Evolutionary conservation across 2,888 invertebrate species (phyloP).

Genomic region (Eurytoma californica): DNA sequence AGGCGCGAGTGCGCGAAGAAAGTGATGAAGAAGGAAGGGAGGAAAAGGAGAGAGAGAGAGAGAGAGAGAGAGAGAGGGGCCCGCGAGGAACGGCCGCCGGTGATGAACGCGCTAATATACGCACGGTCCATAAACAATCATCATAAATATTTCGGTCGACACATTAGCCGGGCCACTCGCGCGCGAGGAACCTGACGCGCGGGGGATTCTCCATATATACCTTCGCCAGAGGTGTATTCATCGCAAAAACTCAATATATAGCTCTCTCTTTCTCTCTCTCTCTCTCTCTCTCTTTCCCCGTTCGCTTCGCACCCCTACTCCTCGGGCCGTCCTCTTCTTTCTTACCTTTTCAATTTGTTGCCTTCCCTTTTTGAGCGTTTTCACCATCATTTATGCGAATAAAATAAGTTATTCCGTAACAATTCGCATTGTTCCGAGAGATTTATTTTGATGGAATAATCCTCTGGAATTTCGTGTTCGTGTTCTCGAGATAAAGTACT

Average conservation of each 20-base stretch:
- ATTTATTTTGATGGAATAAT: too few relatives aligned
- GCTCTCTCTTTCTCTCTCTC: constrained; percentile 1
- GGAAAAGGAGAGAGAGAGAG: constrained; percentile 22
- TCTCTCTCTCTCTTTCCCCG: not conserved
- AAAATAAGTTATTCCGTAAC: too few relatives aligned
- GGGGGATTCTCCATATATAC: not conserved
- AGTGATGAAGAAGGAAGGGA: constrained; percentile 21
- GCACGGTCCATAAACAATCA: constrained; percentile 73
- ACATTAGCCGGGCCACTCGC: constrained; percentile 67
- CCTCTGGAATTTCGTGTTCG: too few relatives aligned
- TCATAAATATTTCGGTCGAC: constrained; percentile 74
- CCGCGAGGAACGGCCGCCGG: constrained; percentile 49
- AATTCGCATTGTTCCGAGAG: too few relatives aligned
- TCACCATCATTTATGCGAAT: not conserved
- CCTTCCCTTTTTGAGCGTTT: not conserved
- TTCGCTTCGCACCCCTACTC: not conserved
- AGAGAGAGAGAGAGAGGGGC: constrained; percentile 21
- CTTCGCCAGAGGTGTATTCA: constrained; percentile 5
- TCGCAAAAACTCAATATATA: constrained; percentile 40
- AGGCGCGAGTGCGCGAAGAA: constrained; percentile 4
- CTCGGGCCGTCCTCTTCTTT: not conserved
- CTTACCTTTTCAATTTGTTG: constrained; percentile 4
- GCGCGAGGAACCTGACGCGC: not conserved
- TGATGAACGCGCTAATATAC: constrained; percentile 71
- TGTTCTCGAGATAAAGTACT: too few relatives aligned